Conservation (phyloP, 2,113 vertebrate genomes). For the Syrrhaptes paradoxus region DNA sequence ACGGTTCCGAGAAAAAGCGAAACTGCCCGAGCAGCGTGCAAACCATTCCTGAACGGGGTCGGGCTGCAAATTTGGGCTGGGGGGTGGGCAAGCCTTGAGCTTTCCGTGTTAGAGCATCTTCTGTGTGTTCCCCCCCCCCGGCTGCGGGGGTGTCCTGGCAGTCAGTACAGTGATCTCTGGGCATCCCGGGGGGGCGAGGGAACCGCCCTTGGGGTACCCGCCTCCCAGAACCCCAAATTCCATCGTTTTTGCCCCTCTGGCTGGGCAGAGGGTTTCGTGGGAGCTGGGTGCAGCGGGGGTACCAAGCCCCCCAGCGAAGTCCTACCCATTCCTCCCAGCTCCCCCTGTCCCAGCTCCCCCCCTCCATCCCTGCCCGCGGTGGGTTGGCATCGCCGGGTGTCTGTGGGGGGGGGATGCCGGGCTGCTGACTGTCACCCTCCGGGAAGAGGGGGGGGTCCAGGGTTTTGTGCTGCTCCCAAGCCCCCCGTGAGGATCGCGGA, state of each 20-base stretch:
- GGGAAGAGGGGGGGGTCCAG: fast-evolving
- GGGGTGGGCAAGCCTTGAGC: neutral
- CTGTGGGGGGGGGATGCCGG: neutral
- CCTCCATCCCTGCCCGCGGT: neutral
- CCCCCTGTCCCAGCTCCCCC: too few relatives aligned
- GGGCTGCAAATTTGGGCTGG: fast-evolving
- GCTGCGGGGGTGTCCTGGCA: neutral
- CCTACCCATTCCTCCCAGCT: too few relatives aligned
- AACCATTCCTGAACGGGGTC: fast-evolving
- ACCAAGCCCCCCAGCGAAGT: neutral
- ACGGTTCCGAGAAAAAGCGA: neutral
- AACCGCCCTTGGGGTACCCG: fast-evolving
- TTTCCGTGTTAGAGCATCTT: neutral
- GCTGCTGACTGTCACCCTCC: neutral
- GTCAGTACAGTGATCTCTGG: neutral
- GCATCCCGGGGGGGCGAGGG: neutral
- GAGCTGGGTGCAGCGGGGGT: neutral
- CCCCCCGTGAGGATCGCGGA: fast-evolving
- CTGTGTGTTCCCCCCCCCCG: fast-evolving
- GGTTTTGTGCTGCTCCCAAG: neutral
- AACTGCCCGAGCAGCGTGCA: neutral
- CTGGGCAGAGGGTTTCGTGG: neutral
- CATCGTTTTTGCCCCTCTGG: neutral
- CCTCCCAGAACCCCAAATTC: neutral
- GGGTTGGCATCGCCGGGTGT: neutral